Base-by-base conservation (phyloP, 2,113 vertebrate species). In the Neodon shergylaensis region DNA sequence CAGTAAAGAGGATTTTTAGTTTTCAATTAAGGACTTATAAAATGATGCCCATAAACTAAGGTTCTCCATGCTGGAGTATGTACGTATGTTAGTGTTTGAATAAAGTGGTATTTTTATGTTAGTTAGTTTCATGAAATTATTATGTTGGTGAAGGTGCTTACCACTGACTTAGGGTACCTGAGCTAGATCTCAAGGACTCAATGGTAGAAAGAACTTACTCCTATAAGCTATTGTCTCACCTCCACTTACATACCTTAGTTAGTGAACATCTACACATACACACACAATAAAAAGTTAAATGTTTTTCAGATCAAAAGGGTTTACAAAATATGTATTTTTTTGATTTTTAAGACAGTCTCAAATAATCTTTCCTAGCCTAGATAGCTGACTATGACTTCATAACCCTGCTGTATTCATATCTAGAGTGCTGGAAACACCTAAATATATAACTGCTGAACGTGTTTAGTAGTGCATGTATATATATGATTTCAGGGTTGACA, bases 251-350 rank as follows among this genome's bases (percentile, higher is more conserved):
- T 4, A 65, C 26, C 26, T 42, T 31, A 65, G 8, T 65, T 31
- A 42, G 16, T 19, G 16, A 31, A 19, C 39, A 31, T 16, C 24
- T 44, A 83, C 12, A 84, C 58, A 31, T 21, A 58, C 13, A 83
- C 13, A 83, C 7, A 44, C 3, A 42, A 10, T 31, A 65, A 9
- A 42, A 33, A 6, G 8, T 31, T 65, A 28, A 65, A 83, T 26
- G 4, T 10, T 22, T 92, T 86, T 83, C 89, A 90, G 47, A 82
- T 44, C 36, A 42, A 72, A 36, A 70, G 54, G 39, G 52, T 92
- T 92, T 92, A 87, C 9, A 81, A 97, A 94, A 63, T 74, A 70
- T 22, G 28, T 47, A 63, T 92, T 79, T 83, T 24, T 24, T 31
- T 36, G 7, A 77, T 83, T 92, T 49, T 72, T 36, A 9, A 82